Evolutionary conservation across 2,113 vertebrate genomes (phyloP).

Genomic region (Octodon degus): DNA sequence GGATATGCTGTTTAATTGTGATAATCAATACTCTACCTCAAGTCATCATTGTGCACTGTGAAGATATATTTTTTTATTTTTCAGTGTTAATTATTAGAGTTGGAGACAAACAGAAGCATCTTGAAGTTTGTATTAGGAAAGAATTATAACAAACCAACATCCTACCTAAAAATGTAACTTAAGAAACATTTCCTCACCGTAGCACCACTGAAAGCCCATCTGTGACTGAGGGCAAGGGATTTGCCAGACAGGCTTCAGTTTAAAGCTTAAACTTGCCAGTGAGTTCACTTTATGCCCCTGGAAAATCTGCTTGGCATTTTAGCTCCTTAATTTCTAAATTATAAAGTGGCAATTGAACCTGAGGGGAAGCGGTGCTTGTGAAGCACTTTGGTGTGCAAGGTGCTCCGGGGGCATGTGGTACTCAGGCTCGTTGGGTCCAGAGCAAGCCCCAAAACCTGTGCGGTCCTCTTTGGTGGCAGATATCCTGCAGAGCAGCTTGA

Average conservation of each 20-base stretch:
- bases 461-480: not conserved
- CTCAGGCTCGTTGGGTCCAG: not conserved
- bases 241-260: not conserved
- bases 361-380: not conserved
- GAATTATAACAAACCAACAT: not conserved
- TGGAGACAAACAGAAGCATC: not conserved
- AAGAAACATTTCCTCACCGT: not conserved
- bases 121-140: not conserved
- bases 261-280: not conserved
- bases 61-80: not conserved
- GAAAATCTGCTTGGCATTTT: not conserved
- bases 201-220: not conserved
- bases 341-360: not conserved
- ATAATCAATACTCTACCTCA: not conserved
- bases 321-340: constrained; percentile 29
- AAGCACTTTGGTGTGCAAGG: not conserved
- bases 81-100: not conserved
- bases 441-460: not conserved
- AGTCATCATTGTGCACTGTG: not conserved
- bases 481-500: not conserved
- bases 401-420: not conserved
- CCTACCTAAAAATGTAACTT: not conserved
- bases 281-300: not conserved
- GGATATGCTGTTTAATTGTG: not conserved
- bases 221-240: not conserved